Evolutionary conservation across 2,888 invertebrate genomes (phyloP).

Genomic region (Drosophila lutescens): DNA sequence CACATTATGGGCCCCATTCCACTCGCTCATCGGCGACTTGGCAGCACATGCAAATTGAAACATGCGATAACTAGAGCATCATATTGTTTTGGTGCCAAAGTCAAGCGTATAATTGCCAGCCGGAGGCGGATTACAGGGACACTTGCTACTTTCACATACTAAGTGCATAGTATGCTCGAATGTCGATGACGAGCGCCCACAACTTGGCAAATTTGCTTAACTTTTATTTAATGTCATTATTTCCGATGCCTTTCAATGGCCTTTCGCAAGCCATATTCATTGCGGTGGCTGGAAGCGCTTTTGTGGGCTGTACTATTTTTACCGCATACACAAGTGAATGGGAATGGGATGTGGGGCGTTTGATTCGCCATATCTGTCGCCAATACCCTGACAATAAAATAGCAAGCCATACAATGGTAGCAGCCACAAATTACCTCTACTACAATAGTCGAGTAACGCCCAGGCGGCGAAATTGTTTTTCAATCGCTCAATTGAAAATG

Average conservation of each 20-base stretch:
- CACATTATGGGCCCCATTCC: conserved; percentile 43
- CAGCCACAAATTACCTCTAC: conserved; percentile 34
- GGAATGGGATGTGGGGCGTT: conserved; percentile 56
- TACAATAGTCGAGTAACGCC: conserved; percentile 35
- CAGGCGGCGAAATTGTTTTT: conserved; percentile 31
- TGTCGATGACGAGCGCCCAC: conserved; percentile 59
- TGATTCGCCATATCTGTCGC: conserved; percentile 56
- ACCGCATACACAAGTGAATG: not conserved
- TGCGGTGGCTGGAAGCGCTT: conserved; percentile 40
- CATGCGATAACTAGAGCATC: conserved; percentile 41
- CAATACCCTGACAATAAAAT: conserved; percentile 42
- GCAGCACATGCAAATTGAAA: conserved; percentile 43
- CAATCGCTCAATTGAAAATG: conserved; percentile 34
- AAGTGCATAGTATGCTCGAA: conserved; percentile 23
- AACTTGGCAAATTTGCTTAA: conserved; percentile 57
- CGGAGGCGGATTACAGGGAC: conserved; percentile 63
- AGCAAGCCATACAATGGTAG: conserved; percentile 22
- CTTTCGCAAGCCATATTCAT: conserved; percentile 57
- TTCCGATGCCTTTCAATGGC: conserved; percentile 46
- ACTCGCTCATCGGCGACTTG: conserved; percentile 39
- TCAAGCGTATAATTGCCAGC: conserved; percentile 72
- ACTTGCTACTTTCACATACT: conserved; percentile 64
- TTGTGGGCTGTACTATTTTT: conserved; percentile 55
- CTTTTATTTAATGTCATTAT: conserved; percentile 61
- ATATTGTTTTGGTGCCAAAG: conserved; percentile 66